These are phyloP conservation scores for Nipponia nippon DNA, from an alignment of 2,113 vertebrate genomes.

Conservation along the genomic window DNA sequence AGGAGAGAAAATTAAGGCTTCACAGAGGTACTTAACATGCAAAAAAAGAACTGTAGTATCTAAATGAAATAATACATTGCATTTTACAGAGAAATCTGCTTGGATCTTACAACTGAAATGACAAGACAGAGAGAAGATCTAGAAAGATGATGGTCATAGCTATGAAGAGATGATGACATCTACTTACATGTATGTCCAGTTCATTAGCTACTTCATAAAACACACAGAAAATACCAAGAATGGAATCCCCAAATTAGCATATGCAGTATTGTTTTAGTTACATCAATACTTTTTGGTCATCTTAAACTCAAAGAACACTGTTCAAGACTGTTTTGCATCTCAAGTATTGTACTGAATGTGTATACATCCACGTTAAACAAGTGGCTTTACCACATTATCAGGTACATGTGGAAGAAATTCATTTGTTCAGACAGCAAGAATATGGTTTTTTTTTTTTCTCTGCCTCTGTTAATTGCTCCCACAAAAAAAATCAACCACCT, in stretches of 20 bases:
- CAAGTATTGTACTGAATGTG: neutral
- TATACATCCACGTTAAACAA: fast-evolving
- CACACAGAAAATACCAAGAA: neutral
- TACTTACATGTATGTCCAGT: neutral
- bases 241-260: neutral
- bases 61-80: neutral
- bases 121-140: neutral
- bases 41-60: neutral
- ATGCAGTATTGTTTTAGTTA: neutral
- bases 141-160: neutral
- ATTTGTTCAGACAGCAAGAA: neutral
- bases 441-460: neutral
- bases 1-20: neutral
- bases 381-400: neutral
- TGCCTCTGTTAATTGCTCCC: neutral
- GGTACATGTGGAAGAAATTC: neutral
- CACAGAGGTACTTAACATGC: neutral
- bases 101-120: neutral
- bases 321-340: neutral
- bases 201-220: neutral
- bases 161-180: neutral
- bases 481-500: neutral
- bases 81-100: neutral
- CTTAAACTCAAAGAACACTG: neutral
- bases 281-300: neutral